Percentiles rank a stretch among this genome's conserved stretches.
Evolutionary conservation across 2,113 vertebrate species (phyloP).

Genomic region (Malurus cyaneus): DNA sequence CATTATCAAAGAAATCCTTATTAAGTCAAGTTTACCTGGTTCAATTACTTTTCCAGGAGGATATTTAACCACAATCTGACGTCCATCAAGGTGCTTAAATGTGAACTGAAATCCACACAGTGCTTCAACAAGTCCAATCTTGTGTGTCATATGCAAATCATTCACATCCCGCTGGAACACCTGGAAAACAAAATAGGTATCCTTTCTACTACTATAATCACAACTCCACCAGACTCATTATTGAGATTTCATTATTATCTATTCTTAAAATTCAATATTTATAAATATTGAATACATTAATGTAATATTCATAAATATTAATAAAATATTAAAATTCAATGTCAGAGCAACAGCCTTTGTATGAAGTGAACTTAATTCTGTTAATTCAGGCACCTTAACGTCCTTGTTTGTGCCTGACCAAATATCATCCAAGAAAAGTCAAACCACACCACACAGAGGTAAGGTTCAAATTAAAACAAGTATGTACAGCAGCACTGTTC

Average conservation of each 20-base stretch:
- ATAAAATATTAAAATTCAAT: neutral
- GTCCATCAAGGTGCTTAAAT: conserved; percentile 91
- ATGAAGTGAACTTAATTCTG: neutral
- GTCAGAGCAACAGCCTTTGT: neutral
- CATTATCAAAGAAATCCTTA: neutral
- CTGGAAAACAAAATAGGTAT: conserved; percentile 38
- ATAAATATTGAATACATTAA: too few species aligned
- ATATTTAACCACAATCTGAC: conserved; percentile 95
- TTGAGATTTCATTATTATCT: neutral
- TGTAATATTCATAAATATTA: too few species aligned
- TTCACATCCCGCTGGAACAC: conserved; percentile 87
- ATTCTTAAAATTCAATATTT: neutral
- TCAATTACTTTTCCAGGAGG: conserved; percentile 97
- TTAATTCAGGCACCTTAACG: neutral
- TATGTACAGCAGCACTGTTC: neutral
- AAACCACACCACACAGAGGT: neutral
- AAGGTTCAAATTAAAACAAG: neutral
- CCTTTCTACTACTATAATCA: neutral
- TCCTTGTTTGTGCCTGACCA: neutral
- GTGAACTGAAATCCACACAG: conserved; percentile 97
- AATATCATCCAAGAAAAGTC: neutral
- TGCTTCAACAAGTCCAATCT: conserved; percentile 96
- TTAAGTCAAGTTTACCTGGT: conserved; percentile 80
- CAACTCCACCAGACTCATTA: neutral
- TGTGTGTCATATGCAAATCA: conserved; percentile 94